phyloP scores from a whole-genome alignment of 2,888 invertebrate species.

The Lithophane socia region DNA sequence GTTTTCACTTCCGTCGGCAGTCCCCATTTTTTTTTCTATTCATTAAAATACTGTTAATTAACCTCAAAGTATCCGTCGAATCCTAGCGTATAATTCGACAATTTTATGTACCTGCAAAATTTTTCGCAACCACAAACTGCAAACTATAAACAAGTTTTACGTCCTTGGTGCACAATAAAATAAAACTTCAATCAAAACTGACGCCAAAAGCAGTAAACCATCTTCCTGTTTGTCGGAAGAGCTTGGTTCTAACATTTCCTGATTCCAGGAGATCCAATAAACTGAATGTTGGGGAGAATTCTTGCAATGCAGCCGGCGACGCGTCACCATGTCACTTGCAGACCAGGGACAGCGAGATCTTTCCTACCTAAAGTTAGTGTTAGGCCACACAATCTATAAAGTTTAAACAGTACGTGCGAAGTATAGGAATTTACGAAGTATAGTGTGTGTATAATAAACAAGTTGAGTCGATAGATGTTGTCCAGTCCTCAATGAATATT shows the following conservation, averaged over 20 bases:
- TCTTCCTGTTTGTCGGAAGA: not conserved
- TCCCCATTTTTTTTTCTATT: not conserved
- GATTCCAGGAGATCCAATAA: not conserved
- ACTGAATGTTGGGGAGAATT: not conserved
- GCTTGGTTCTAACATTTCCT: not conserved
- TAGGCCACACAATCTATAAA: not conserved
- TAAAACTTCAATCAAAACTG: constrained; percentile 30
- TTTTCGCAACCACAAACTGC: not conserved
- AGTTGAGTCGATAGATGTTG: not conserved
- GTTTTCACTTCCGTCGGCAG: too few species aligned
- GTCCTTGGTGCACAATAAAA: constrained; percentile 20
- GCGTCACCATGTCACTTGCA: not conserved
- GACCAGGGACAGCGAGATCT: not conserved
- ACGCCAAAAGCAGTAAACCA: constrained; percentile 13
- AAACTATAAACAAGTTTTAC: constrained; percentile 24
- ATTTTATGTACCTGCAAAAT: not conserved
- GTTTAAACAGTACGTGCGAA: too few species aligned
- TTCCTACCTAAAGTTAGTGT: not conserved
- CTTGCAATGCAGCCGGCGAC: not conserved
- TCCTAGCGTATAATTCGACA: not conserved
- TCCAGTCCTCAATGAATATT: too few species aligned
- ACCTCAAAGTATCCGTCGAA: not conserved
- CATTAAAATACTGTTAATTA: too few species aligned
- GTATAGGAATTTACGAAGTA: not conserved
- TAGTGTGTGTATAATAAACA: not conserved